Conservation (phyloP, 2,888 invertebrate species). For the Villa cingulata region DNA sequence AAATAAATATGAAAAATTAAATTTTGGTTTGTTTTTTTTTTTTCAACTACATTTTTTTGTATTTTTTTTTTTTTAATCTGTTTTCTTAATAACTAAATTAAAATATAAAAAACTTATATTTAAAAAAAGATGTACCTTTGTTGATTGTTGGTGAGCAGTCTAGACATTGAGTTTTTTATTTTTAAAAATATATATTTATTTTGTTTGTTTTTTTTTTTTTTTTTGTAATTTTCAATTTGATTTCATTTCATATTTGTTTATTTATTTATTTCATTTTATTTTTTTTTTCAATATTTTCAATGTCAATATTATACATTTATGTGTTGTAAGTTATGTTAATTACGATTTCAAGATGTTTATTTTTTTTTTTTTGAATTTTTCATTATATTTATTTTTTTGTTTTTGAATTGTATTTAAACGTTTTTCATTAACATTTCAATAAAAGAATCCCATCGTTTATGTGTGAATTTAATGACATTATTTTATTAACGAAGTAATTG, state of each 20-base stretch:
- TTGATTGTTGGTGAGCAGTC: constrained; percentile 34
- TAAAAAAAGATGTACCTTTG: constrained; percentile 31
- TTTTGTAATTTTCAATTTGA: constrained; percentile 5
- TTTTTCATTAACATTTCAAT: constrained; percentile 1
- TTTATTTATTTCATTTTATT: neutral
- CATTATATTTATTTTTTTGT: no score
- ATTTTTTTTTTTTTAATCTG: neutral
- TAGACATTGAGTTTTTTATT: no score
- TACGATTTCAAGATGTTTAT: no score
- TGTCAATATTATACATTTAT: no score
- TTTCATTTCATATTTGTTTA: constrained; percentile 1
- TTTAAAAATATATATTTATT: constrained; percentile 18
- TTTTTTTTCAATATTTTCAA: no score
- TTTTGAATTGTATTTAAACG: no score
- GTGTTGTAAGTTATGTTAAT: no score
- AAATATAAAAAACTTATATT: constrained; percentile 12
- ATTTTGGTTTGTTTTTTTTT: neutral
- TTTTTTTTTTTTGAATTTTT: neutral
- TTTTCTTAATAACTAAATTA: constrained; percentile 9
- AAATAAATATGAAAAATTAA: neutral
- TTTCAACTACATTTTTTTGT: constrained; percentile 5
- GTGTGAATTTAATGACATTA: neutral
- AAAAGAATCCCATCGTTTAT: neutral
- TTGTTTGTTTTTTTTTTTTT: constrained; percentile 9
- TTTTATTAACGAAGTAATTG: no score